phyloP scores from a whole-genome alignment of 2,113 vertebrate species.

The Passer montanus region DNA sequence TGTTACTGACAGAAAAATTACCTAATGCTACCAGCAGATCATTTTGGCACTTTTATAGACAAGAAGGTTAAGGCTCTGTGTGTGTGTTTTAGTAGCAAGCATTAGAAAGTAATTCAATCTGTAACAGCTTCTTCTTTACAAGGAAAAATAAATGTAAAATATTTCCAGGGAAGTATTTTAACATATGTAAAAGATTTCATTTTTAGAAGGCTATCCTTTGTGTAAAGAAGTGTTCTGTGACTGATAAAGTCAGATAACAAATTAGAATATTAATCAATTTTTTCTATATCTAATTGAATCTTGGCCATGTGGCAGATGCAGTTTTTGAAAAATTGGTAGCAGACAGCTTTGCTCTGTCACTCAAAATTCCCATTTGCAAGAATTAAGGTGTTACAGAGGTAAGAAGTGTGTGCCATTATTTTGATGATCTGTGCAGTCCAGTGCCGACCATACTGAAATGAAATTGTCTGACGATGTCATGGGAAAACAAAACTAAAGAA shows the following conservation, averaged over 20 bases:
- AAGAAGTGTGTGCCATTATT: constrained; percentile 62
- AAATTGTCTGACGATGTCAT: constrained; percentile 51
- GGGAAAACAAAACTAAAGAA: not conserved
- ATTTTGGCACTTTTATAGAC: not conserved
- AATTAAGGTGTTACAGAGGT: constrained; percentile 50
- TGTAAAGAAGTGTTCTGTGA: constrained; percentile 49
- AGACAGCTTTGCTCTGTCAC: constrained; percentile 72
- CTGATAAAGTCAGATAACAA: constrained; percentile 67
- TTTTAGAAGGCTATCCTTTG: constrained; percentile 47
- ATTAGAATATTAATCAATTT: constrained; percentile 74
- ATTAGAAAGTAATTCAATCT: not conserved
- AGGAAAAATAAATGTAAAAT: constrained; percentile 18
- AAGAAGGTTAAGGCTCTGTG: not conserved
- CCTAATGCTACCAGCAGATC: not conserved
- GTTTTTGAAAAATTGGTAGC: constrained; percentile 73
- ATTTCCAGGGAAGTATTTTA: constrained; percentile 19
- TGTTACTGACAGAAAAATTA: not conserved
- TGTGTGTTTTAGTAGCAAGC: not conserved
- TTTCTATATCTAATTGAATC: constrained; percentile 61
- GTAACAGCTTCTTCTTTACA: not conserved
- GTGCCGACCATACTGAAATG: constrained; percentile 28
- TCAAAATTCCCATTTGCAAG: constrained; percentile 70
- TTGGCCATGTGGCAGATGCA: constrained; percentile 66
- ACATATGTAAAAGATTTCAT: not conserved
- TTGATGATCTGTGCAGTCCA: constrained; percentile 52